Conservation (phyloP, 2,113 vertebrate genomes). For the Chloropsis hardwickii region DNA sequence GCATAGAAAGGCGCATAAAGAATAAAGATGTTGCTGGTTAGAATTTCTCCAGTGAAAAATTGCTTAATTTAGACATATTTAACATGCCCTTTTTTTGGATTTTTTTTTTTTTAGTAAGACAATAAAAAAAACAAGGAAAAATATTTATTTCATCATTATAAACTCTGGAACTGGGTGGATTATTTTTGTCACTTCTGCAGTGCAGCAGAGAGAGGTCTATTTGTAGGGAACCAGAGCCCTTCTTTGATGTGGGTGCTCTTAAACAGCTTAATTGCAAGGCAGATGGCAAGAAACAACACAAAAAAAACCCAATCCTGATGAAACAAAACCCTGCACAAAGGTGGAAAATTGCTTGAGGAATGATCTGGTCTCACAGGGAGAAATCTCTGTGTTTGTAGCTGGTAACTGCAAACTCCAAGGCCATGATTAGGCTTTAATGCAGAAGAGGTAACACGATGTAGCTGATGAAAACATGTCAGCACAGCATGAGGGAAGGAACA, state of each 20-base stretch:
- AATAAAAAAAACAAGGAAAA: neutral
- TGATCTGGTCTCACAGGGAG: conserved; percentile 50
- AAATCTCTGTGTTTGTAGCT: conserved; percentile 57
- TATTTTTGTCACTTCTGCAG: conserved; percentile 38
- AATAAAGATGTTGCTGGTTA: neutral
- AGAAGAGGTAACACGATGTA: conserved; percentile 41
- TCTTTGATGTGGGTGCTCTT: conserved; percentile 59
- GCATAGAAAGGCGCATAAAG: neutral
- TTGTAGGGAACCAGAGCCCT: conserved; percentile 6
- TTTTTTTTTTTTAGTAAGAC: neutral
- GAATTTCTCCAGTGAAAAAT: neutral
- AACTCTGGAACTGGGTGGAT: neutral
- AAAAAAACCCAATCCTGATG: neutral
- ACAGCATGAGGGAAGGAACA: conserved; percentile 35
- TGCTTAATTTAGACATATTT: neutral
- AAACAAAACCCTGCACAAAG: conserved; percentile 39
- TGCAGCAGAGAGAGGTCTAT: conserved; percentile 15
- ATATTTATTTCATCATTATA: neutral
- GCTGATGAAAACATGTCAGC: conserved; percentile 55
- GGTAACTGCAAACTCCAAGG: conserved; percentile 31
- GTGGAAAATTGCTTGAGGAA: conserved; percentile 65
- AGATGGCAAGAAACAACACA: conserved; percentile 43
- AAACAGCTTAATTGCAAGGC: conserved; percentile 64
- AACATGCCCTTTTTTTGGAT: neutral
- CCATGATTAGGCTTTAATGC: conserved; percentile 62